Evolutionary conservation across 2,113 vertebrate genomes (phyloP).

Genomic region (Orcinus orca): DNA sequence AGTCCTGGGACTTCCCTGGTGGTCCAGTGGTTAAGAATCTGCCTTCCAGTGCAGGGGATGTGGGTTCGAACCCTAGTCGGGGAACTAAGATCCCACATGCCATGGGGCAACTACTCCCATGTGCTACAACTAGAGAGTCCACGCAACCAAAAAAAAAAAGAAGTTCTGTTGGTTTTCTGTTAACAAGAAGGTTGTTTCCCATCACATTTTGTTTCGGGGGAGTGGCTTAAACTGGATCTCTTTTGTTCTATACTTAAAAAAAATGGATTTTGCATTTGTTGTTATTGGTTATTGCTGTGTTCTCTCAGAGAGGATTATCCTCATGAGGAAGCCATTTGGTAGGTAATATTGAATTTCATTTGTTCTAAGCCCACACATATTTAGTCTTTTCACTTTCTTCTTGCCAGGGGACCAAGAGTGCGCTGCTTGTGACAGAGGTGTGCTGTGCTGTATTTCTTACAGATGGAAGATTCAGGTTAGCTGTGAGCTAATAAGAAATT

Average conservation of each 20-base stretch:
- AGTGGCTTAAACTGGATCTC: neutral
- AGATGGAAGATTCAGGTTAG: neutral
- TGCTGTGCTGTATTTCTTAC: neutral
- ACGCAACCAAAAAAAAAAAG: neutral
- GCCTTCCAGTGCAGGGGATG: too few species aligned
- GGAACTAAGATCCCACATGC: too few species aligned
- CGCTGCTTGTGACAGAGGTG: conserved; percentile 47
- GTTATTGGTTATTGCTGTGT: neutral
- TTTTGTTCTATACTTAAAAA: neutral
- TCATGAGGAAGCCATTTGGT: conserved; percentile 19
- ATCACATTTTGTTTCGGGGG: neutral
- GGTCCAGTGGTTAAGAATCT: too few species aligned
- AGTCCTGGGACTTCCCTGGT: neutral
- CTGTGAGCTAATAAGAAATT: neutral
- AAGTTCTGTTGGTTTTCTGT: neutral
- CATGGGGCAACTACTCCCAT: too few species aligned
- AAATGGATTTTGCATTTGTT: conserved; percentile 29
- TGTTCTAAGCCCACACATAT: neutral
- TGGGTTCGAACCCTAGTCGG: too few species aligned
- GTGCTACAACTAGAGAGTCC: too few species aligned
- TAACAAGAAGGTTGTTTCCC: neutral
- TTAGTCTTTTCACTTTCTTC: conserved; percentile 45
- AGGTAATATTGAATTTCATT: neutral
- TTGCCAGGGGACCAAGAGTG: neutral
- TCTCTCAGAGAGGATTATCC: conserved; percentile 27